A percentile compares a stretch with the other conserved stretches of the same genome.
Evolutionary conservation across 2,888 invertebrate species (phyloP).

Genomic region (Drosophila diplacantha): DNA sequence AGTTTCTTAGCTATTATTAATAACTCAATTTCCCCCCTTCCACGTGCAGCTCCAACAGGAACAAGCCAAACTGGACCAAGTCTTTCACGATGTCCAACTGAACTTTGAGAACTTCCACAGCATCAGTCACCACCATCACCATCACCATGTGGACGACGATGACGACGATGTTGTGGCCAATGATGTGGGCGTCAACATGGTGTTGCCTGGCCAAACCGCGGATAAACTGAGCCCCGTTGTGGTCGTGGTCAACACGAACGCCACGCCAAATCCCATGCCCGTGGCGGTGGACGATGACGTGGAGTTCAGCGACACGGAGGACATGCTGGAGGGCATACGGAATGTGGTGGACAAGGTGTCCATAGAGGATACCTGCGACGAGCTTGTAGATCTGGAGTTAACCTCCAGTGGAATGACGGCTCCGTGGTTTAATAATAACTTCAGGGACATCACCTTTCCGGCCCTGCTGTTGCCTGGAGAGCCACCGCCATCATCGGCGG

Average conservation of each 20-base stretch:
- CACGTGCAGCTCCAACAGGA: slow-evolving; percentile 52
- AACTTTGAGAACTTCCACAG: slow-evolving; percentile 73
- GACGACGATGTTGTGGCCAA: slow-evolving; percentile 47
- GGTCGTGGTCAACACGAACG: slow-evolving; percentile 21
- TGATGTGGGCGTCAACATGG: slow-evolving; percentile 62
- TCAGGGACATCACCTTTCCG: slow-evolving; percentile 64
- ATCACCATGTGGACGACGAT: slow-evolving; percentile 31
- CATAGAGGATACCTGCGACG: slow-evolving; percentile 77
- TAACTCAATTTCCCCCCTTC: no score
- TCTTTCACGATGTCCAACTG: slow-evolving; percentile 74
- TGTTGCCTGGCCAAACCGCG: slow-evolving; percentile 50
- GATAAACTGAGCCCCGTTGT: slow-evolving; percentile 46
- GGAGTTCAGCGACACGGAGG: slow-evolving; percentile 92
- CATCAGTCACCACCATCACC: slow-evolving; percentile 46
- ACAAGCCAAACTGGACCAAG: slow-evolving; percentile 68
- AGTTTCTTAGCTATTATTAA: no score
- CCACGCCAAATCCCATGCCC: slow-evolving; percentile 35
- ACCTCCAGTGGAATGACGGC: slow-evolving; percentile 65
- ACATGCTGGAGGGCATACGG: slow-evolving; percentile 90
- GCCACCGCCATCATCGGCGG: slow-evolving; percentile 41
- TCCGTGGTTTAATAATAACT: slow-evolving; percentile 72
- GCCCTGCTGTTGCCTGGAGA: slow-evolving; percentile 61
- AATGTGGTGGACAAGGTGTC: slow-evolving; percentile 83
- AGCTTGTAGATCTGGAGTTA: slow-evolving; percentile 74
- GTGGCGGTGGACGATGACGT: slow-evolving; percentile 75